Evolutionary conservation across 2,888 invertebrate species (phyloP), one percentile per base, ranked within the genome.

Genomic region (Drosophila limbata): DNA sequence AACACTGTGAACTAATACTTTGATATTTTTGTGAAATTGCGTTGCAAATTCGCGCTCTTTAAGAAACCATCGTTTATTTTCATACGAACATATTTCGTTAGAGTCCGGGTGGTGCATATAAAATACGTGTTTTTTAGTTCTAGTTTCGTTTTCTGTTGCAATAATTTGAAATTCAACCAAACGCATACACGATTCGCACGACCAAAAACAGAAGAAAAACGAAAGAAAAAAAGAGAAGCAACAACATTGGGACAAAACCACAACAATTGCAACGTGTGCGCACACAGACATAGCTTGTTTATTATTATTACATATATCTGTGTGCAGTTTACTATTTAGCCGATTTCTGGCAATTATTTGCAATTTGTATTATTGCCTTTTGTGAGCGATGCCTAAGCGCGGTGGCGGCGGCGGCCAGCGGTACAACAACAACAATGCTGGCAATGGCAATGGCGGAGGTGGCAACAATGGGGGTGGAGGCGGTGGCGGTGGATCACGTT

Each of bases 401-500:
- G 89, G 84, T 5, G 84, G 84, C n/a, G 73, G 74, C 15, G 77
- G 45, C 25, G 71, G 69, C 31, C 87, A 75, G 33, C 86, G 90
- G n/a, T 88, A 87, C 52, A 80, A 88, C 66, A 81, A 77, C 59
- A 89, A 81, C 61, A 79, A 84, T 39, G 56, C 37, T 39, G 86
- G 87, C 25, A 72, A 48, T 31, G 57, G 67, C 11, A 72, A 57
- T 39, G 62, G 69, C 10, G 68, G 66, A 52, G 69, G 66, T 55
- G 69, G 72, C 51, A 62, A 37, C 47, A 57, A 31, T 39, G 40
- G 28, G 6, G 60, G 61, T 13, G 40, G 48, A 17, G 63, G 63
- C 10, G 68, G 70, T n/a, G 72, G 82, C 6, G 80, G 84, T 47
- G 89, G 92, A 40, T 89, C 90, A 15, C 90, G 92, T 64, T 91